Base-by-base conservation (phyloP, 2,888 invertebrate species). In the Galeopsomyia nigrocyanea region DNA sequence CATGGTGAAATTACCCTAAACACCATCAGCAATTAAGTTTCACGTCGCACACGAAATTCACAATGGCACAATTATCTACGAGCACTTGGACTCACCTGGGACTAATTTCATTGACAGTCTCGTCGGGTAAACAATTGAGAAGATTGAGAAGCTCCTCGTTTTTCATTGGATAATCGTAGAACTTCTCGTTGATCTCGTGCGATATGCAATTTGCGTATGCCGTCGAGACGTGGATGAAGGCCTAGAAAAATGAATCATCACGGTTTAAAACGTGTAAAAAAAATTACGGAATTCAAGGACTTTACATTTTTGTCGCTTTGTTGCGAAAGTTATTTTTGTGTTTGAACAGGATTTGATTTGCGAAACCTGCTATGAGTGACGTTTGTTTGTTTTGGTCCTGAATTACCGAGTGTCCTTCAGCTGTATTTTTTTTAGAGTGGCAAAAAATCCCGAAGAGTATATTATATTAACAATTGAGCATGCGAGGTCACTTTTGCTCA, bases 151-250 rank as follows among this genome's bases (percentile, higher is more conserved):
- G 80, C 0, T 89, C 86, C 10, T 89, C 89, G 71, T 88, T 88
- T 62, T 88, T 87, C 0, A 88, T 86, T 0, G 89, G 86, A 76
- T 89, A 89, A 0, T 88, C 87, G 83, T 94, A 94, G 79, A 93
- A 91, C 69, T 87, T 86, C 83, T 94, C 94, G 39, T 91, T 91
- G 9, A 94, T 90, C 76, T 89, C 89, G 13, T 86, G 78, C 46
- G 88, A 81, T 78, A 91, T 90, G 71, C 86, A 87, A 74, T 87
- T 86, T 13, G 87, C 82, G 75, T 87, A 87, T 0, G 86, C 85
- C 3, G 87, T 87, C 16, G 87, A 87, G 10, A 87, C 85, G 75
- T 88, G 86, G 51, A 87, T 81, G 47, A 86, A 80, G n/a, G 84
- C 80, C 87, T 87, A 77, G 26, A 56, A 49, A 57, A 66, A 47